Base-by-base conservation (phyloP, 2,113 vertebrate species). In the Nibea coibor region DNA sequence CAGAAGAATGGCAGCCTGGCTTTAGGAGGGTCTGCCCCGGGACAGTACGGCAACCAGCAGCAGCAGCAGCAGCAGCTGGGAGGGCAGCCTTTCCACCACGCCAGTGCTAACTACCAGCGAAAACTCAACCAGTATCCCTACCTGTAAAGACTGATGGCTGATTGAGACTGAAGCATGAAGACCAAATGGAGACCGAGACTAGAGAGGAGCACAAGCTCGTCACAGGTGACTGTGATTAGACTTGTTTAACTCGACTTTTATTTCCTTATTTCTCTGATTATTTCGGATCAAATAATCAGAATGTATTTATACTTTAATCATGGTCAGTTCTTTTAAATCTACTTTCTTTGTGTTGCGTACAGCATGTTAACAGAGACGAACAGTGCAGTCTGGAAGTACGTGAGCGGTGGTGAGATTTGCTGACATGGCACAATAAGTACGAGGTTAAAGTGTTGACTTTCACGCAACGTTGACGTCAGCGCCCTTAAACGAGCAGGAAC, bases 71-170 rank as follows among this genome's bases (percentile, higher is more conserved):
- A 87, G 5, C 91, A 71, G 67, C 79, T 87, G 81, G 87, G 74
- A 1, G 83, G 48, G 17, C 88, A 81, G 61, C 64, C 88, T 26
- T 93, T 90, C 93, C 96, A 96, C 92, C 93, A 96, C 94, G 94
- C 96, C 83, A 96, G 95, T 67, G 96, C 96, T 3, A 92, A 97
- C 78, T 97, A 97, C 89, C 97, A 96, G 53, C 95, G 97, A 57
- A 99, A 98, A 93, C 96, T 97, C 91, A 97, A 96, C 95, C 97
- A 97, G 93, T 99, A 96, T 87, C 97, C 97, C 0, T 99, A 96
- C 94, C 95, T 98, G 93, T 99, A 76, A 93, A 31, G 48, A 79
- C 50, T 10, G 62, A 74, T 16, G 39, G 16, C 35, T 50, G 66
- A 43, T 11, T 26, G 47, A 48, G 54, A 74, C 64, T 10, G 42